Evolutionary conservation across 2,797 vertebrate genomes (phyloP).

Genomic region (Salmo trutta): DNA sequence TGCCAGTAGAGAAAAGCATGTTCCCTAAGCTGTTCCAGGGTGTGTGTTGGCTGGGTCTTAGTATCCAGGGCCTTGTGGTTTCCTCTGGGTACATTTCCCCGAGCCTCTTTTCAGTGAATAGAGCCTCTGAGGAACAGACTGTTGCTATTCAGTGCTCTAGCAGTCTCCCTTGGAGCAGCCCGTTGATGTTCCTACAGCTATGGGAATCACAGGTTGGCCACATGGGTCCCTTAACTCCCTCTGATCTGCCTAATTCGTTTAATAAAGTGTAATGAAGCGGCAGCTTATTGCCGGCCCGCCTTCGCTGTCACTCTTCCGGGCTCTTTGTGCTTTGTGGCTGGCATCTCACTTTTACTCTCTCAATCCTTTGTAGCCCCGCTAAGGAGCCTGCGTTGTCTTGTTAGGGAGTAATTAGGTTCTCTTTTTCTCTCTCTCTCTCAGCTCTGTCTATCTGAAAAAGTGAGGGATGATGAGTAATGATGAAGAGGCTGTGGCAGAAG

Average conservation of each 20-base stretch:
- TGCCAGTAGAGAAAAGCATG: no score
- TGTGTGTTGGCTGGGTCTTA: no score
- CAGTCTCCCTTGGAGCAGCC: neutral
- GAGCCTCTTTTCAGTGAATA: neutral
- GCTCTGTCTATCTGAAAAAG: neutral
- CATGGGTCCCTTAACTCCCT: neutral
- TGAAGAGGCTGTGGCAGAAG: neutral
- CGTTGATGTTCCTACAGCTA: neutral
- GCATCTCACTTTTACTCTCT: neutral
- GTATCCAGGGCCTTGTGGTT: no score
- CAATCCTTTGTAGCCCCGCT: neutral
- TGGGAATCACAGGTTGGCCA: no score
- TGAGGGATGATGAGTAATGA: neutral
- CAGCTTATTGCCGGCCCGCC: neutral
- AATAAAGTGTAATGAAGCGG: neutral
- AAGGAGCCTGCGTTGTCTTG: constrained; percentile 6
- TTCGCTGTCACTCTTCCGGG: no score
- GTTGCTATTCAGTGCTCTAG: neutral
- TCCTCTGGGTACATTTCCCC: no score
- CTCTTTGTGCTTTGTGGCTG: no score
- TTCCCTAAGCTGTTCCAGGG: no score
- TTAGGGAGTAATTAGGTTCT: neutral
- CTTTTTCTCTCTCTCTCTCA: constrained; percentile 23
- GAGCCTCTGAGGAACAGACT: neutral
- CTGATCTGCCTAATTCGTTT: neutral